A percentile compares a stretch with the other conserved stretches of the same genome.
phyloP scores from a whole-genome alignment of 1,140 invertebrate genomes.

The Drosophila sturtevanti region DNA sequence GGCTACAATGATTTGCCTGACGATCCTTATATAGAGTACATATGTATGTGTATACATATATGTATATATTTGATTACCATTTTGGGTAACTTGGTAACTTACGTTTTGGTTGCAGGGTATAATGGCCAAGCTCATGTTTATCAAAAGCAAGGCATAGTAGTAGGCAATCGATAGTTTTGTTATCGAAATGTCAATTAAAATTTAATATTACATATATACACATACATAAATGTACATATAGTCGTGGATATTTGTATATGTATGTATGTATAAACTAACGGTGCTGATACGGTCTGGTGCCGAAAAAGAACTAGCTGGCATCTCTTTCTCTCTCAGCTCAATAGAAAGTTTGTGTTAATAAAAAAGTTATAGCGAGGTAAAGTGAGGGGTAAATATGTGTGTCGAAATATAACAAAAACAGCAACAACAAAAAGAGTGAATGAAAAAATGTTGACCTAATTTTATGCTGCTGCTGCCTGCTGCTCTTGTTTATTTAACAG shows the following conservation, averaged over 20 bases:
- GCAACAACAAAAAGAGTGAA: slow-evolving; percentile 67
- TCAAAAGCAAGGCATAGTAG: too few species aligned
- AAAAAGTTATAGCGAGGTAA: slow-evolving; percentile 52
- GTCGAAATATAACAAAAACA: slow-evolving; percentile 71
- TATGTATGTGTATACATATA: too few species aligned
- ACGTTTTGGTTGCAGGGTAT: too few species aligned
- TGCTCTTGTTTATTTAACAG: slow-evolving; percentile 53
- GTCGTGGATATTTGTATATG: slow-evolving; percentile 76
- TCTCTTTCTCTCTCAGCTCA: slow-evolving; percentile 62
- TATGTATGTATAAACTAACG: slow-evolving; percentile 74
- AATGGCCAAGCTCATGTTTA: too few species aligned
- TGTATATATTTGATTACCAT: too few species aligned
- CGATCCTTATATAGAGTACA: too few species aligned
- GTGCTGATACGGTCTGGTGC: slow-evolving; percentile 76
- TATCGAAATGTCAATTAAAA: slow-evolving; percentile 74
- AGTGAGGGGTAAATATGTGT: slow-evolving; percentile 57
- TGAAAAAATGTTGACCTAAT: slow-evolving; percentile 83
- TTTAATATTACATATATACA: neutral
- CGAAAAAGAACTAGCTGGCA: slow-evolving; percentile 55
- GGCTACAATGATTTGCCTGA: too few species aligned
- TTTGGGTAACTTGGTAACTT: too few species aligned
- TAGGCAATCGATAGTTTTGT: slow-evolving; percentile 10
- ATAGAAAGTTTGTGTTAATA: slow-evolving; percentile 81
- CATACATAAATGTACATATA: slow-evolving; percentile 3
- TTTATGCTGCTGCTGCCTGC: slow-evolving; percentile 46